These are phyloP conservation scores for Amazonetta brasiliensis DNA, from an alignment of 2,797 vertebrate species.

Conservation along the genomic window DNA sequence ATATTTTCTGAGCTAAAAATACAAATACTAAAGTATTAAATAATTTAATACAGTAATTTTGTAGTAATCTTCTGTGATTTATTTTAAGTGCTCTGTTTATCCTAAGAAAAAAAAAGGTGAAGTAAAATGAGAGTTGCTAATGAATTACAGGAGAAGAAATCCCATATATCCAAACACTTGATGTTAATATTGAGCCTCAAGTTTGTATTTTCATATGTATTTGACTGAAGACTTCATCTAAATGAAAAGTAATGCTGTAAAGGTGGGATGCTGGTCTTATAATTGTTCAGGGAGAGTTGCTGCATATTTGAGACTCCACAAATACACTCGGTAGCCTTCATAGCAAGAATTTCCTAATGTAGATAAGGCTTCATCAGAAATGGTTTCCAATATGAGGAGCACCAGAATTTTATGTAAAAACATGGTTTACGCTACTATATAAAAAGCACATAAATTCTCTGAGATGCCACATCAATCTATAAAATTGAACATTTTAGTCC, in stretches of 20 bases:
- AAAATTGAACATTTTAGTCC: not conserved
- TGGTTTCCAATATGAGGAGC: not conserved
- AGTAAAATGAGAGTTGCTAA: not conserved
- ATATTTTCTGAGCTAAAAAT: not conserved
- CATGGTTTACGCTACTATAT: not conserved
- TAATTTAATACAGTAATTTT: not conserved
- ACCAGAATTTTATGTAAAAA: not conserved
- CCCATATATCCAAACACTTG: fast-evolving
- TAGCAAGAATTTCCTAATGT: not conserved
- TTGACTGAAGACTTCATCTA: not conserved
- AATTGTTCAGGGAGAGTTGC: not conserved
- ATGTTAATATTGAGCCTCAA: not conserved
- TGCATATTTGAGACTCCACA: not conserved
- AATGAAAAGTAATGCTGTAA: not conserved
- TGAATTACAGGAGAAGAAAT: not conserved
- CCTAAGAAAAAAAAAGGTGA: not conserved
- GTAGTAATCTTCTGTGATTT: not conserved
- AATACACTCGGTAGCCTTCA: not conserved
- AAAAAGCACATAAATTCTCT: not conserved
- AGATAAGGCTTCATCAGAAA: not conserved
- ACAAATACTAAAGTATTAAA: not conserved
- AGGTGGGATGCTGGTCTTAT: not conserved
- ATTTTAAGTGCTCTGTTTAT: not conserved
- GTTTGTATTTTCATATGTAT: not conserved
- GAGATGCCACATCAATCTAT: not conserved